phyloP scores from a whole-genome alignment of 2,113 vertebrate genomes.

The Hyperoodon ampullatus region DNA sequence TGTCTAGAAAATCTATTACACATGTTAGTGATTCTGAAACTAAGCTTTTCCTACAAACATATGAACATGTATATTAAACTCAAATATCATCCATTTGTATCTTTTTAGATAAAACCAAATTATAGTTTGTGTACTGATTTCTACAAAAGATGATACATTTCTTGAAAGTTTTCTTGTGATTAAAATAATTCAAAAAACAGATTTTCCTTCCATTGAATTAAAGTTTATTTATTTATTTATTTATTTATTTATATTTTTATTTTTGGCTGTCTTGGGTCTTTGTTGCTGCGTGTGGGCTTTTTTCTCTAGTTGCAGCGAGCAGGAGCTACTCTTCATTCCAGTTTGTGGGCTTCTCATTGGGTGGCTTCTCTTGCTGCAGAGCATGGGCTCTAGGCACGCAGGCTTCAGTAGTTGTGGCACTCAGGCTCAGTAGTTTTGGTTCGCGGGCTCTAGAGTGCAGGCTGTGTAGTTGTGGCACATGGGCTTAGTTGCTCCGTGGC shows the following conservation, averaged over 20 bases:
- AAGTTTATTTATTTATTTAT: background rate
- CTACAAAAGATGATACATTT: slow-evolving; percentile 11
- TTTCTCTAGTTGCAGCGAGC: too few species aligned
- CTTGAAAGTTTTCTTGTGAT: background rate
- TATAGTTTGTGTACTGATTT: background rate
- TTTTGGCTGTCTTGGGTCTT: too few species aligned
- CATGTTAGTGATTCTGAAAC: background rate
- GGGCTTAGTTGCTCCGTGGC: too few species aligned
- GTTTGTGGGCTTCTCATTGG: too few species aligned
- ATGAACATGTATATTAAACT: background rate
- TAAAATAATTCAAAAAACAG: slow-evolving; percentile 40
- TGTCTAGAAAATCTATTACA: background rate
- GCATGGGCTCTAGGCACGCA: too few species aligned
- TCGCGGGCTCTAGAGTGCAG: too few species aligned
- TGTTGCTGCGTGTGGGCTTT: too few species aligned
- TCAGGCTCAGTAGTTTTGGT: too few species aligned
- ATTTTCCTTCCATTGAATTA: background rate
- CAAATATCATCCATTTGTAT: background rate
- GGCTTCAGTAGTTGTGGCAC: too few species aligned
- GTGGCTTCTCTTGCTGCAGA: too few species aligned
- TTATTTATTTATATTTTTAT: background rate
- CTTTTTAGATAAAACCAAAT: background rate
- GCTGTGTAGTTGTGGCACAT: too few species aligned
- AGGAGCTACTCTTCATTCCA: too few species aligned
- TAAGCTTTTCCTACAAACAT: background rate